Evolutionary conservation across 2,888 invertebrate species (phyloP), one percentile per base, ranked within the genome.

Genomic region (Cenopis cana): DNA sequence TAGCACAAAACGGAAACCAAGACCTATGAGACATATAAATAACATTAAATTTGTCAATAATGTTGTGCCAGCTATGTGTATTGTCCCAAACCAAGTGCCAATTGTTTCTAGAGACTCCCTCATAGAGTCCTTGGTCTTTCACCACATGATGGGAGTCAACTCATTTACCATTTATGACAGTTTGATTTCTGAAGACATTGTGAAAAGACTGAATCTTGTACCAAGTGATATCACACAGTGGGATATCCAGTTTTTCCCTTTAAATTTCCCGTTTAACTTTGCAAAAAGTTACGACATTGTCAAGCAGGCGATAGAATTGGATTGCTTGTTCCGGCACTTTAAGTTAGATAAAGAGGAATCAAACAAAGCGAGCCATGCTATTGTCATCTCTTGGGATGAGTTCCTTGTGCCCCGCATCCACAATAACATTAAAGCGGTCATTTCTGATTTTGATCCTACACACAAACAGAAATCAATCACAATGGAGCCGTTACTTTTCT

Each of bases 151-250:
- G 82, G 96, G 96, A 1, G 91, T 96, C 2, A 93, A 95, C 76
- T 93, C 95, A 74, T 96, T 96, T 79, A 93, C 96, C 57, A 93
- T 96, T 73, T 96, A 96, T 79, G 95, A 95, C 76, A 94, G 92
- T 65, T 91, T 93, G 85, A 89, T 94, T 75, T 91, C 94, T n/a
- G 91, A 91, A 78, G 93, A 93, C 75, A 86, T 93, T 2, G 91
- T 93, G 66, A 83, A 88, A 75, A 86, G 93, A 76, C 78, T 94
- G 24, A 93, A 93, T 76, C 79, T 93, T 65, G 77, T 94, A 56
- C 93, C 94, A 3, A 66, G 87, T 12, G 93, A 94, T 76, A 89
- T 94, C 12, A 92, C 93, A 10, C 89, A 93, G 65, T 93, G 95
- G 82, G 91, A 90, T 24, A 94, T 95, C 65, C 93, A 95, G 70